Base-by-base conservation (phyloP, 2,797 vertebrate species). In the Syncerus caffer region DNA sequence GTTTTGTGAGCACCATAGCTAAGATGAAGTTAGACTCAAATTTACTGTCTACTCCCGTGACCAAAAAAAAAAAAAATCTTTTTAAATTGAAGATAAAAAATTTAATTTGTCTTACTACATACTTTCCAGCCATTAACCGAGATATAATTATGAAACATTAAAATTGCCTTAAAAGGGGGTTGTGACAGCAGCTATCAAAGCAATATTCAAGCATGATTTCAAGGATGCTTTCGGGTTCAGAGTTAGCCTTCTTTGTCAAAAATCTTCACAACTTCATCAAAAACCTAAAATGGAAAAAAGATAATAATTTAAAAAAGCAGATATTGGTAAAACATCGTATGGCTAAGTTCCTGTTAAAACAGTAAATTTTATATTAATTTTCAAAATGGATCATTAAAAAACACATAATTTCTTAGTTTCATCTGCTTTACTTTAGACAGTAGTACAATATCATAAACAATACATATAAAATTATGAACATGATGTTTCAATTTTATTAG, bases 211-310 rank as follows among this genome's bases (percentile, higher is more conserved):
- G 98, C 98, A 98, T 97, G 97, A 98, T 98, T 98, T 97, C 95
- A 93, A 98, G 34, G 60, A 94, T 64, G 78, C 31, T 74, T 98
- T 98, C 90, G 96, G 95, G 95, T 91, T 95, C 57, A 94, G 62
- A 95, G 96, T 98, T 99, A 99, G 97, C 99, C 99, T 98, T 99
- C 99, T 98, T 99, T 99, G 98, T 99, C 99, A 17, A 99, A 99
- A 98, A 99, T 98, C 97, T 99, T 98, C 98, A 99, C 99, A 98
- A 99, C 99, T 76, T 99, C 99, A 95, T 98, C 98, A 98, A 99
- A 99, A 98, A 99, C 99, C 99, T 99, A 98, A 27, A 99, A 97
- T 82, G 74, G 64, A 98, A 96, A 96, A 98, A 97, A 89, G 95
- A 94, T 51, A 95, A 94, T 57, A 95, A 94, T 57, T 95, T 80